A percentile compares a stretch with the other conserved stretches of the same genome.
phyloP scores from a whole-genome alignment of 2,888 invertebrate genomes.

The Crossocerus cetratus region DNA sequence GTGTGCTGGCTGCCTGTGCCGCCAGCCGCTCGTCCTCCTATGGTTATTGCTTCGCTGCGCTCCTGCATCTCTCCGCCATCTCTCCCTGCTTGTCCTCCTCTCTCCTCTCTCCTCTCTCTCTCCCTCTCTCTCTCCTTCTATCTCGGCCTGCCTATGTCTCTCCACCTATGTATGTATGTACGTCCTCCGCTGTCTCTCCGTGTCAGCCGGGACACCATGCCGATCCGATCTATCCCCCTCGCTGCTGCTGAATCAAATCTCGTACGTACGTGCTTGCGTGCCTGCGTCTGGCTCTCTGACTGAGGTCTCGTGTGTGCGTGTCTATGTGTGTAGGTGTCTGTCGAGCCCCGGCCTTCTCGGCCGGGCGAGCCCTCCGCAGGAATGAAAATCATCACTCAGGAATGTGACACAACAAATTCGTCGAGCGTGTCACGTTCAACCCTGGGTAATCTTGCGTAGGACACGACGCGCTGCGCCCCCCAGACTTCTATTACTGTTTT shows the following conservation, averaged over 20 bases:
- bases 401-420: conserved; percentile 31
- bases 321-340: too few species aligned
- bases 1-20: too few species aligned
- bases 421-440: conserved; percentile 6
- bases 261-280: conserved; percentile 14
- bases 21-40: conserved; percentile 45
- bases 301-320: too few species aligned
- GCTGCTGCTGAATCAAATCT: conserved; percentile 52
- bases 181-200: conserved; percentile 12
- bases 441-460: conserved; percentile 20
- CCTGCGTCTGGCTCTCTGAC: too few species aligned
- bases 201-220: conserved; percentile 58
- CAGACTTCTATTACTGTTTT: not conserved
- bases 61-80: conserved; percentile 70
- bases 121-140: conserved; percentile 23
- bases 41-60: conserved; percentile 69
- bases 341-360: not conserved
- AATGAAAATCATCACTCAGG: conserved; percentile 47
- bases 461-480: not conserved
- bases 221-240: conserved; percentile 56
- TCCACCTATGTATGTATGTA: too few species aligned
- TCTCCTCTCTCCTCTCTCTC: conserved; percentile 17
- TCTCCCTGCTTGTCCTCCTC: conserved; percentile 23
- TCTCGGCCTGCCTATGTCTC: too few species aligned
- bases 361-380: conserved; percentile 29